phyloP scores from a whole-genome alignment of 2,888 invertebrate species.

The Blastobasis adustella region DNA sequence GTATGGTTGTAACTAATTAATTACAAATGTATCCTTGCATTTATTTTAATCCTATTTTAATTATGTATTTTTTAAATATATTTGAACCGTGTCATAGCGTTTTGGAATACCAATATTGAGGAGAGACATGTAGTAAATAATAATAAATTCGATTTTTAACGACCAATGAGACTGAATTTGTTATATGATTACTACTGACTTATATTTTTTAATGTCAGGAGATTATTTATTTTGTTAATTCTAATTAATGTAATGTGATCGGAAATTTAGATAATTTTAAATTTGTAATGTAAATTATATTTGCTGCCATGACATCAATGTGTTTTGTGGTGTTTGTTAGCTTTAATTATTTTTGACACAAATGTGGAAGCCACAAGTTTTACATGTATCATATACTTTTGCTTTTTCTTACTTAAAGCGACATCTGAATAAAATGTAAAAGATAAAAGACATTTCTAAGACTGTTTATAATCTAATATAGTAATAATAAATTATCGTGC shows the following conservation, averaged over 20 bases:
- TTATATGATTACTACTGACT: slow-evolving; percentile 50
- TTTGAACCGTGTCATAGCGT: too few relatives aligned
- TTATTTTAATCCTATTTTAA: slow-evolving; percentile 9
- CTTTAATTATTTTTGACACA: slow-evolving; percentile 3
- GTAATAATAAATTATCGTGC: slow-evolving; percentile 22
- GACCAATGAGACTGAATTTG: slow-evolving; percentile 73
- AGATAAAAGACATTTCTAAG: slow-evolving; percentile 53
- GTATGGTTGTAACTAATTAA: too few relatives aligned
- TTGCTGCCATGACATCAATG: slow-evolving; percentile 24
- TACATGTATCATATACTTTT: slow-evolving; percentile 16
- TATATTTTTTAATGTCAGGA: slow-evolving; percentile 31
- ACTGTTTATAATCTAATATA: slow-evolving; percentile 40
- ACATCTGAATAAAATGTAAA: slow-evolving; percentile 21
- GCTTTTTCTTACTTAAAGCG: slow-evolving; percentile 17
- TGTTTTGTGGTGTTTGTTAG: slow-evolving; percentile 11
- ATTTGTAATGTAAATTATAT: slow-evolving; percentile 6
- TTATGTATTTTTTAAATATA: slow-evolving; percentile 19
- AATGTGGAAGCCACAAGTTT: slow-evolving; percentile 17
- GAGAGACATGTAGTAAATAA: slow-evolving; percentile 38
- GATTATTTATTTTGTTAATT: slow-evolving; percentile 59
- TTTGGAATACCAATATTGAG: slow-evolving; percentile 37
- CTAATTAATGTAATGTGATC: slow-evolving; percentile 14
- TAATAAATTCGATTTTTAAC: slow-evolving; percentile 49
- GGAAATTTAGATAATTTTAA: slow-evolving; percentile 13
- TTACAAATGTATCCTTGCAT: slow-evolving; percentile 14